phyloP scores from a whole-genome alignment of 1,140 invertebrate species.

The Pantala flavescens region DNA sequence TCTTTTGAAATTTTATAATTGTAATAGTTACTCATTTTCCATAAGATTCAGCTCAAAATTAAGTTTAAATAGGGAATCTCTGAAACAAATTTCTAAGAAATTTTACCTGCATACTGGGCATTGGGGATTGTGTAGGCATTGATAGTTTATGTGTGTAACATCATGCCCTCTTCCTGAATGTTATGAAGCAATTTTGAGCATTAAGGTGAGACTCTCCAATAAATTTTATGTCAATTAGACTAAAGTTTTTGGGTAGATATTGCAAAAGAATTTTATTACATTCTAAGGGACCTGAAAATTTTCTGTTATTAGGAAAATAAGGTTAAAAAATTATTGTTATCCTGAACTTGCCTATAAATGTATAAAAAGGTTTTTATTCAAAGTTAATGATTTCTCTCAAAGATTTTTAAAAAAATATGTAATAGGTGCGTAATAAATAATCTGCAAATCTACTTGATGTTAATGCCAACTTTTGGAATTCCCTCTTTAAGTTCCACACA shows the following conservation, averaged over 20 bases:
- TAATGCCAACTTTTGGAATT: neutral
- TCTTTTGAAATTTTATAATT: too few species aligned
- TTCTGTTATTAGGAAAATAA: neutral
- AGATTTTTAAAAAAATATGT: neutral
- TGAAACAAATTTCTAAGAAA: too few species aligned
- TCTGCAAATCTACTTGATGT: neutral
- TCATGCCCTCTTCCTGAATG: neutral
- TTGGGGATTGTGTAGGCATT: neutral
- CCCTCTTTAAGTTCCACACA: too few species aligned
- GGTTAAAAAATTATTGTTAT: neutral
- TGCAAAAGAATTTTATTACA: neutral
- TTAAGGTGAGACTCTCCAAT: neutral
- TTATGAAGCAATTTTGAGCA: neutral
- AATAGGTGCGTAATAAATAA: neutral
- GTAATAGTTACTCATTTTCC: too few species aligned
- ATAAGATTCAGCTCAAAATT: too few species aligned
- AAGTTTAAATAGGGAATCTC: too few species aligned
- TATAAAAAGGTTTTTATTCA: neutral
- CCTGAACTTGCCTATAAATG: neutral
- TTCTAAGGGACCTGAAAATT: neutral
- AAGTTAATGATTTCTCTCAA: neutral
- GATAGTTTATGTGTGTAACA: neutral
- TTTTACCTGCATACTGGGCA: neutral
- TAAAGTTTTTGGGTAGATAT: neutral
- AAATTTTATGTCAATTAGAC: neutral